A percentile compares a stretch with the other conserved stretches of the same genome.
Evolutionary conservation across 2,888 invertebrate species (phyloP).

Genomic region (Leucophenga maculata): DNA sequence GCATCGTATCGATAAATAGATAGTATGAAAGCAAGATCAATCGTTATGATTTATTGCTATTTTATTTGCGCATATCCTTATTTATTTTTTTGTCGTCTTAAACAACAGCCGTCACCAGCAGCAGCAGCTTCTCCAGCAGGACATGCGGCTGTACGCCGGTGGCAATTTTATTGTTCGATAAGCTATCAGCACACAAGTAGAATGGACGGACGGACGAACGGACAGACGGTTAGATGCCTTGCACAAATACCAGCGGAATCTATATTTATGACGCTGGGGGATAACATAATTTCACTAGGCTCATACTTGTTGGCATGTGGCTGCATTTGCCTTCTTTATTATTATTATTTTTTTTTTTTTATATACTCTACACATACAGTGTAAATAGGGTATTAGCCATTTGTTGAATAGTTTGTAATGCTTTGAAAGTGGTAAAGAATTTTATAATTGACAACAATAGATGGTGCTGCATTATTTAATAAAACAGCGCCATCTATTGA

Average conservation of each 20-base stretch:
- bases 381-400: too few relatives aligned
- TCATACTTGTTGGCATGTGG: slow-evolving; percentile 18
- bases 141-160: slow-evolving; percentile 38
- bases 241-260: slow-evolving; percentile 1
- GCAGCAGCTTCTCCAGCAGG: slow-evolving; percentile 32
- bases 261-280: slow-evolving; percentile 19
- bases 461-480: too few relatives aligned
- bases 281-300: slow-evolving; percentile 2
- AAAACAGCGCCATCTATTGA: too few relatives aligned
- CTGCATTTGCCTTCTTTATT: too few relatives aligned
- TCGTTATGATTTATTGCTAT: slow-evolving; percentile 63
- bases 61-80: slow-evolving; percentile 66
- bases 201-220: too few relatives aligned
- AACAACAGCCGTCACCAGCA: slow-evolving; percentile 6
- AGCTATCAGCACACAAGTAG: slow-evolving; percentile 55
- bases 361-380: neutral
- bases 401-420: too few relatives aligned
- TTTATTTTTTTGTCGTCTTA: slow-evolving; percentile 56
- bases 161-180: slow-evolving; percentile 66
- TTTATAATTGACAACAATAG: too few relatives aligned
- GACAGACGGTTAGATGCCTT: slow-evolving; percentile 14
- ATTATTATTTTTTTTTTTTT: neutral
- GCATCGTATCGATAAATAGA: slow-evolving; percentile 20
- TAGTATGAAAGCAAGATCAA: slow-evolving; percentile 47
- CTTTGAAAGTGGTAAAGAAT: too few relatives aligned